Conservation (phyloP, 2,888 invertebrate species). For the Aplocera efformata region DNA sequence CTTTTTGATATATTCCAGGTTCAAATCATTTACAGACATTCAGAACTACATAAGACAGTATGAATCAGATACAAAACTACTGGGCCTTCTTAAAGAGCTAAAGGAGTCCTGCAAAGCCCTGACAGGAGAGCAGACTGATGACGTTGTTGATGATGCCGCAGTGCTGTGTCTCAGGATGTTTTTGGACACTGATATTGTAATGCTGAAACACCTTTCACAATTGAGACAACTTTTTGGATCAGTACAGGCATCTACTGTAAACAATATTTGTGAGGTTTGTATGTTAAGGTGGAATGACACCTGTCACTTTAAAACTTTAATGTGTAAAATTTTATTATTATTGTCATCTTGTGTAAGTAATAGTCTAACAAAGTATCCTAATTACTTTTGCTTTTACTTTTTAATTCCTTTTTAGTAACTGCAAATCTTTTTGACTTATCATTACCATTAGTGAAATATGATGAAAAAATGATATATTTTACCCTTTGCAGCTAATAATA, state of each 20-base stretch:
- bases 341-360: too few relatives aligned
- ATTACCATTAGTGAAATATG: too few relatives aligned
- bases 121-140: conserved; percentile 78
- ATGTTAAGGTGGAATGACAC: background rate
- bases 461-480: too few relatives aligned
- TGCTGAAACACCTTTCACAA: conserved; percentile 78
- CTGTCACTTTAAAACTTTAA: too few relatives aligned
- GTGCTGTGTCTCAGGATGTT: conserved; percentile 82
- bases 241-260: conserved; percentile 72
- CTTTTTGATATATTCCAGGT: conserved; percentile 46
- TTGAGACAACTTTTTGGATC: conserved; percentile 82
- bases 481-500: too few relatives aligned
- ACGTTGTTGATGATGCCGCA: conserved; percentile 82
- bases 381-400: too few relatives aligned
- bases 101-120: conserved; percentile 59
- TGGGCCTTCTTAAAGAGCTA: conserved; percentile 50
- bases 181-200: conserved; percentile 79
- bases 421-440: too few relatives aligned
- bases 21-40: conserved; percentile 73
- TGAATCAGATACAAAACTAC: conserved; percentile 48
- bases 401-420: too few relatives aligned
- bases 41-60: conserved; percentile 61
- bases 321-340: too few relatives aligned
- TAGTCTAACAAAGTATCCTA: too few relatives aligned
- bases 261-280: conserved; percentile 80